A percentile compares a stretch with the other conserved stretches of the same genome.
Conservation (phyloP, 1,140 invertebrate species). For the Zaprionus ghesquierei region DNA sequence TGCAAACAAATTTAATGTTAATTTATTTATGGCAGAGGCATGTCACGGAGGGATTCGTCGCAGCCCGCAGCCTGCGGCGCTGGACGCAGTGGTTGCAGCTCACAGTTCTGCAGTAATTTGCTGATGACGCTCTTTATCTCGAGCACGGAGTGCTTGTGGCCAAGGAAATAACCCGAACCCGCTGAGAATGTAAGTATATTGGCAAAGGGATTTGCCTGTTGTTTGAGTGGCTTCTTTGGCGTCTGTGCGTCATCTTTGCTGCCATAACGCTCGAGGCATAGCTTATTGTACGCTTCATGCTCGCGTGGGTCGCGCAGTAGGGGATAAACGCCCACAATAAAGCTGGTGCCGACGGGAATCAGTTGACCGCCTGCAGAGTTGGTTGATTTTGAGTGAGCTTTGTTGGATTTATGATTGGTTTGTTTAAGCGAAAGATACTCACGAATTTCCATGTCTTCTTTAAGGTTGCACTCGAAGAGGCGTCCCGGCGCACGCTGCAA, state of each 20-base stretch:
- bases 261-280: too few species aligned
- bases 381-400: background rate
- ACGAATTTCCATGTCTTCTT: constrained; percentile 83
- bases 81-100: constrained; percentile 64
- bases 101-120: constrained; percentile 77
- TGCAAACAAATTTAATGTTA: background rate
- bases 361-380: constrained; percentile 52
- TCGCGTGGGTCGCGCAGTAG: constrained; percentile 84
- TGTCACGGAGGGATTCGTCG: constrained; percentile 59
- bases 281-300: constrained; percentile 85
- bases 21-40: constrained; percentile 8
- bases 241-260: constrained; percentile 85
- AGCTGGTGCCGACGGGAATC: constrained; percentile 82
- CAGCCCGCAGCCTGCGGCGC: constrained; percentile 38
- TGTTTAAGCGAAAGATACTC: background rate
- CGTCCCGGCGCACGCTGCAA: constrained; percentile 87
- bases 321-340: constrained; percentile 80
- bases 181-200: constrained; percentile 87
- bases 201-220: constrained; percentile 80
- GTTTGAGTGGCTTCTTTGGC: constrained; percentile 56
- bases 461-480: constrained; percentile 85
- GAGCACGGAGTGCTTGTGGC: constrained; percentile 90
- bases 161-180: constrained; percentile 86
- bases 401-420: background rate
- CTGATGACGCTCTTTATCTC: constrained; percentile 87